These are phyloP conservation scores for Sebastes dallii DNA, from an alignment of 2,797 vertebrate genomes.

Conservation along the genomic window DNA sequence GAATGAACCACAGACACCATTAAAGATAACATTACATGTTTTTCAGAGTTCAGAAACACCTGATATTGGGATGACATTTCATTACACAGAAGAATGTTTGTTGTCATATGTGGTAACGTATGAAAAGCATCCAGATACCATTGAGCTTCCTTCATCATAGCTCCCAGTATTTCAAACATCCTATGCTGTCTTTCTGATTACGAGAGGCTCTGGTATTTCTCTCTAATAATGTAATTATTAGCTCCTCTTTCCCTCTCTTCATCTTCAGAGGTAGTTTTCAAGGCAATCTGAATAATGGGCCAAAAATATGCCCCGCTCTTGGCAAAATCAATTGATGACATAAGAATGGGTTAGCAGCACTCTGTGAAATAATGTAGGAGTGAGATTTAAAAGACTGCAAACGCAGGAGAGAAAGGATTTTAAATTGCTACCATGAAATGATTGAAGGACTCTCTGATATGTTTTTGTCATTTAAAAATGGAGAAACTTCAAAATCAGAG, in stretches of 20 bases:
- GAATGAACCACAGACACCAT: neutral
- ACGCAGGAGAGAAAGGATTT: slow-evolving; percentile 2
- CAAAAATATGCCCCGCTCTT: slow-evolving; percentile 26
- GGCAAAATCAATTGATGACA: slow-evolving; percentile 44
- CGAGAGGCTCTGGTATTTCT: slow-evolving; percentile 1
- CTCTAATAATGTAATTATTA: slow-evolving; percentile 30
- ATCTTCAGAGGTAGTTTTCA: slow-evolving; percentile 34
- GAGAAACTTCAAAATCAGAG: neutral
- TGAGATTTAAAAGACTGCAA: slow-evolving; percentile 6
- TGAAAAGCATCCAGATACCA: neutral
- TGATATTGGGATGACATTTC: neutral
- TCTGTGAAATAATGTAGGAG: slow-evolving; percentile 33
- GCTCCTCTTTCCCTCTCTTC: slow-evolving; percentile 1
- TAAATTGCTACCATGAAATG: neutral
- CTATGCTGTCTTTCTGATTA: slow-evolving; percentile 2
- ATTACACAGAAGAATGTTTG: neutral
- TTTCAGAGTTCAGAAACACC: neutral
- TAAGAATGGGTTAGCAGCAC: slow-evolving; percentile 31
- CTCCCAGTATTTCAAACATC: neutral
- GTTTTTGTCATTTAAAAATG: neutral
- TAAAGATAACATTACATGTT: neutral
- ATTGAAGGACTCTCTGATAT: neutral
- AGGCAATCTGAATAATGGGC: slow-evolving; percentile 39
- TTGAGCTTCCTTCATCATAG: neutral
- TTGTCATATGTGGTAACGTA: neutral